Conservation (phyloP, 2,113 vertebrate genomes). For the Leiothrix lutea region DNA sequence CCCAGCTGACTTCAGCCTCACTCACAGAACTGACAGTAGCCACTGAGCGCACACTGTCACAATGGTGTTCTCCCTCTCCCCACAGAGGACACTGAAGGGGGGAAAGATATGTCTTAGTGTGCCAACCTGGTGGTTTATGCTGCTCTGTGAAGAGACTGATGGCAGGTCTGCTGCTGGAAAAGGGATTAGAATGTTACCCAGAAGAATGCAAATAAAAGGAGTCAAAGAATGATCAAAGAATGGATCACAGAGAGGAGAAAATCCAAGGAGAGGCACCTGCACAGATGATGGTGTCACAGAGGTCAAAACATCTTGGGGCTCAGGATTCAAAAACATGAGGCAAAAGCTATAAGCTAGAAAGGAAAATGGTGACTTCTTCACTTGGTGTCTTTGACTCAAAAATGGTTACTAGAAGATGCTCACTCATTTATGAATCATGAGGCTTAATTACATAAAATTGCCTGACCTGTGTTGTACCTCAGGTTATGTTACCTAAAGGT, state of each 20-base stretch:
- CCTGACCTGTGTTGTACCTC: slow-evolving; percentile 16
- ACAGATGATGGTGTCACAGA: not conserved
- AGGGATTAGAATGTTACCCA: not conserved
- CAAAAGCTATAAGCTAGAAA: not conserved
- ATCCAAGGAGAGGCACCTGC: not conserved
- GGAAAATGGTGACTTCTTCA: not conserved
- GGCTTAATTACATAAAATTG: slow-evolving; percentile 35
- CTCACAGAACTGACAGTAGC: not conserved
- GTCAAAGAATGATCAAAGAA: not conserved
- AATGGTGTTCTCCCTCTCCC: not conserved
- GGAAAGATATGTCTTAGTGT: not conserved
- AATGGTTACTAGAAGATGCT: slow-evolving; percentile 16
- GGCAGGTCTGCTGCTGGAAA: not conserved
- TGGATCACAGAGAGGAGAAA: not conserved
- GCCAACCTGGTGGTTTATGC: not conserved
- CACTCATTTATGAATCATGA: slow-evolving; percentile 22
- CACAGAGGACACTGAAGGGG: not conserved
- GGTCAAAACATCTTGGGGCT: not conserved
- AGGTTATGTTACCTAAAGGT: slow-evolving; percentile 47
- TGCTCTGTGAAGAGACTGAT: not conserved
- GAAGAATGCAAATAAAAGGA: not conserved
- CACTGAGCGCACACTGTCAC: not conserved
- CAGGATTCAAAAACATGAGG: not conserved
- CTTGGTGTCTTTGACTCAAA: not conserved
- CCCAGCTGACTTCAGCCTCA: not conserved